Evolutionary conservation across 2,797 vertebrate species (phyloP).

Genomic region (Pangasius mekongensis): DNA sequence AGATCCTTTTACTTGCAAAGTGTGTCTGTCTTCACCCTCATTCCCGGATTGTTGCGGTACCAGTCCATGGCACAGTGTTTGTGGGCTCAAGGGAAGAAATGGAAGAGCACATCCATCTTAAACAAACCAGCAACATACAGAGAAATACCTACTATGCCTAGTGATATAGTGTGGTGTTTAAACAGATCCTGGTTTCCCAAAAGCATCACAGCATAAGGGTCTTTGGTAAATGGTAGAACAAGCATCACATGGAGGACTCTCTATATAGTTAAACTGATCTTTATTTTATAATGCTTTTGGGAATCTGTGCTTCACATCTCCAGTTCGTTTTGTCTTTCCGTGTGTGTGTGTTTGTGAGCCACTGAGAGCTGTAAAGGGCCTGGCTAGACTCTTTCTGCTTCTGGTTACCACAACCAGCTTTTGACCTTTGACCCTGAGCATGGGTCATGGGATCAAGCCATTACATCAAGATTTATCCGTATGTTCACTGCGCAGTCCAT

Average conservation of each 20-base stretch:
- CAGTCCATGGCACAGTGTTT: neutral
- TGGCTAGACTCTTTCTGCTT: constrained; percentile 49
- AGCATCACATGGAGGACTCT: neutral
- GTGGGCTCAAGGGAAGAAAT: constrained; percentile 30
- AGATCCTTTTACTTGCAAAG: neutral
- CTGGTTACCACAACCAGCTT: constrained; percentile 49
- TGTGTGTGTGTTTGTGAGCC: neutral
- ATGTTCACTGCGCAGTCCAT: constrained; percentile 36
- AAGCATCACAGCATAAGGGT: neutral
- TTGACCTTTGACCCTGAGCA: constrained; percentile 53
- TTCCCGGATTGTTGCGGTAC: neutral
- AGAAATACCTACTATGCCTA: neutral
- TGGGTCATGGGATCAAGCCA: constrained; percentile 45
- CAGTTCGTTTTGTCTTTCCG: neutral
- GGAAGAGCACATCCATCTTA: neutral
- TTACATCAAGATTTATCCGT: constrained; percentile 59
- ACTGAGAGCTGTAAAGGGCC: constrained; percentile 50
- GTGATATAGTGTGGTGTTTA: constrained; percentile 3
- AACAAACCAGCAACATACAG: constrained; percentile 31
- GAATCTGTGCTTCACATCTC: neutral
- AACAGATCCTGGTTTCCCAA: neutral
- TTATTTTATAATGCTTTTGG: constrained; percentile 1
- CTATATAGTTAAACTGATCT: neutral
- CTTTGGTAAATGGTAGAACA: neutral
- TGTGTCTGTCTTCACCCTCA: neutral